Base-by-base conservation (phyloP, 1,140 invertebrate genomes). In the Drosophila lini region DNA sequence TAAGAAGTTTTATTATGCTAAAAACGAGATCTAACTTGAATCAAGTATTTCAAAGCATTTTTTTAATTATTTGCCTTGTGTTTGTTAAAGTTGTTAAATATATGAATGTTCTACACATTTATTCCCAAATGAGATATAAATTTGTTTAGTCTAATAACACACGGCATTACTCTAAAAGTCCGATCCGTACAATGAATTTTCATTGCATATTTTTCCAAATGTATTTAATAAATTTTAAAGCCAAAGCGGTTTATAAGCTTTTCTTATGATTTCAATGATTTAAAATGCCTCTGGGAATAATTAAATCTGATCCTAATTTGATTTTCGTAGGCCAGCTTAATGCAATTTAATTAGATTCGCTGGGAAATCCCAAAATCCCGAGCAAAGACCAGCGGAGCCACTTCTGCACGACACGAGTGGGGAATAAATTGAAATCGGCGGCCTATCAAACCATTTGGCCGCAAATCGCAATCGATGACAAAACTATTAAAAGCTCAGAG, bases 401-500 rank as follows among this genome's bases (percentile, higher is more conserved):
- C 62, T 69, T 65, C 47, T 36, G 42, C 42, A 34, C 28, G 50
- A 31, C 65, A 53, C 60, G 36, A 65, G 40, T 34, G 16, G 15
- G 45, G 45, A 56, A 70, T 56, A 55, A 38, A 70, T 67, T 67
- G 34, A 41, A 41, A 34, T 28, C 13, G 34, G 9, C 41, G 34
- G 31, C 25, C 69, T 42, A 75, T 50, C 50, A 42, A 58, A 10
- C 31, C 65, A 53, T 62, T 69, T 69, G 40, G 47, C 32, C 56
- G 36, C 36, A 77, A 75, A 78, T 19, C 50, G 67, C 78, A 64
- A 60, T 55, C 69, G 52, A 59, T 68, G 69, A 63, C 78, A 73
- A 67, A 81, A 81, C 79, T 81, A 81, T 81, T 77, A 81, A 80
- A 80, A 75, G 71, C 63, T 32, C 44, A 13, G 34, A n/a, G 25